Base-by-base conservation (phyloP, 2,113 vertebrate genomes). In the Brachyhypopomus occidentalis region DNA sequence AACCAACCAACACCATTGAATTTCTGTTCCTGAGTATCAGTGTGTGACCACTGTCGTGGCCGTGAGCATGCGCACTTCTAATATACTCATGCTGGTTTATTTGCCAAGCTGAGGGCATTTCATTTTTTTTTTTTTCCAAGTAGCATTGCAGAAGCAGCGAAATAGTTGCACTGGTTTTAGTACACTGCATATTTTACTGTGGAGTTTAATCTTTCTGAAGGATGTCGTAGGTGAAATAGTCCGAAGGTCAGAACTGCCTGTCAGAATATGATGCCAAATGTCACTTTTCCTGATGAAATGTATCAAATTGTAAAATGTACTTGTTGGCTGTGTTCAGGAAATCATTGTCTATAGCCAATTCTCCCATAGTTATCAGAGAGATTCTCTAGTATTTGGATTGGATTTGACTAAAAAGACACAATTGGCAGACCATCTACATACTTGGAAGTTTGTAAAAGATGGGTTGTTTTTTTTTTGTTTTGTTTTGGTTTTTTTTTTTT, bases 21-120 rank as follows among this genome's bases (percentile, higher is more conserved):
- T 84, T 87, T 86, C 67, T 67, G 70, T 81, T 81, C 83, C 88
- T 81, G 81, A 83, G 88, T 86, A 82, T 85, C 62, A 80, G 79
- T 72, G 71, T 58, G 62, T 63, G 75, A 73, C 75, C 79, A 82
- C 66, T 70, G 71, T 38, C 75, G 55, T 82, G 77, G 84, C 82
- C 77, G 76, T 59, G 59, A 63, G 67, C 76, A 66, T 83, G 76
- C 79, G 80, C 85, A 87, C 83, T 88, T 92, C 87, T 92, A 91
- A 91, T 89, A 89, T 90, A 92, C 72, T 87, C 84, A 80, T 85
- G 76, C 83, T 88, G 78, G 88, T 83, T 87, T 89, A 82, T 79
- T 74, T 81, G 87, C 64, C 78, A 74, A 55, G 77, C 86, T 83
- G 84, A 85, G 85, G 86, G 84, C 48, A 77, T 64, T 80, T 77